Evolutionary conservation across 2,888 invertebrate species (phyloP).

Genomic region (Dicyrtomina minuta): DNA sequence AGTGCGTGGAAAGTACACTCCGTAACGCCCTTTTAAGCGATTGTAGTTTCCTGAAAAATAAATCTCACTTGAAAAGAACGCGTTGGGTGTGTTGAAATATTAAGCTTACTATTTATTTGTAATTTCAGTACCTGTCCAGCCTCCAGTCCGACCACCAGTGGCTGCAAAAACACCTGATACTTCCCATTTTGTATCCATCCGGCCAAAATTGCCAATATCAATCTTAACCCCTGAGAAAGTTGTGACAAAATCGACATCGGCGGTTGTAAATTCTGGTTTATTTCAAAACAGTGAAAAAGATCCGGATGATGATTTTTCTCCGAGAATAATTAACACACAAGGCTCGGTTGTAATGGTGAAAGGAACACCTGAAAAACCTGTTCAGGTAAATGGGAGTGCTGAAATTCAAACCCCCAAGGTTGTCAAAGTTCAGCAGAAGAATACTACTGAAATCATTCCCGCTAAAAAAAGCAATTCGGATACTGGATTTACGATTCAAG

Average conservation of each 20-base stretch:
- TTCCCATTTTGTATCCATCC: slow-evolving; percentile 9
- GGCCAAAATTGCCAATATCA: slow-evolving; percentile 9
- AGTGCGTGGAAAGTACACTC: too few relatives aligned
- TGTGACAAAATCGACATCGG: too few relatives aligned
- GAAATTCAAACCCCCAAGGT: not conserved
- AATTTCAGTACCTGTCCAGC: not conserved
- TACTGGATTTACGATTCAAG: not conserved
- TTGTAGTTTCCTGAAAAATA: too few relatives aligned
- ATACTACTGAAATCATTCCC: not conserved
- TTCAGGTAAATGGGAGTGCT: slow-evolving; percentile 10
- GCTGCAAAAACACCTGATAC: not conserved
- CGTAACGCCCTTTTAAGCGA: too few relatives aligned
- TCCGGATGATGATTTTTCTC: slow-evolving; percentile 29
- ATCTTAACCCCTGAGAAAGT: slow-evolving; percentile 2
- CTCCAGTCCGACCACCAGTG: not conserved
- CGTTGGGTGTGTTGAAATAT: too few relatives aligned
- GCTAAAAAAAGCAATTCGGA: not conserved
- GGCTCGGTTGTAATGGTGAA: slow-evolving; percentile 20
- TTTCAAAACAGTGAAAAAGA: slow-evolving; percentile 5
- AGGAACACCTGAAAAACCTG: not conserved
- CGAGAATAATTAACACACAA: slow-evolving; percentile 25
- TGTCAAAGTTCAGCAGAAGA: not conserved
- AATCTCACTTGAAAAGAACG: too few relatives aligned
- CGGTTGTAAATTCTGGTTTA: not conserved
- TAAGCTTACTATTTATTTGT: too few relatives aligned